Conservation (phyloP, 2,113 vertebrate species). For the Phoenicopterus ruber region DNA sequence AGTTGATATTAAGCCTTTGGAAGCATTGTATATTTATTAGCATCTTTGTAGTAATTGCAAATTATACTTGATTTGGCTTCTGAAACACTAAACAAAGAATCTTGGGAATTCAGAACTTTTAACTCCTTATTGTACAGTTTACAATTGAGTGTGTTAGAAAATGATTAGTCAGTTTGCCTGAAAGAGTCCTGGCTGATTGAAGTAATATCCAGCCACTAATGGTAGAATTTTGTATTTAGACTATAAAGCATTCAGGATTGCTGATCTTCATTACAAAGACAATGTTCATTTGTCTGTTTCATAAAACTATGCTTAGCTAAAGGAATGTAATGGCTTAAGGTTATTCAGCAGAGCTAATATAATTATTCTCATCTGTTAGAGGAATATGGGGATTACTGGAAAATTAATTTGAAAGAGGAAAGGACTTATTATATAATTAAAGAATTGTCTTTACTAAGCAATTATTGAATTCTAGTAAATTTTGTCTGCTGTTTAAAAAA, state of each 20-base stretch:
- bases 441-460: neutral
- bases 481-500: neutral
- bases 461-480: neutral
- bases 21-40: slow-evolving; percentile 3
- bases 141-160: neutral
- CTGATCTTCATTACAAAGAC: neutral
- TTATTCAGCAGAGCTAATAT: neutral
- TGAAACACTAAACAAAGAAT: neutral
- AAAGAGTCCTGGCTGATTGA: neutral
- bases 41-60: neutral
- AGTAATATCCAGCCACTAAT: neutral
- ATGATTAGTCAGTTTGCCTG: neutral
- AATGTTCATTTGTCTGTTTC: neutral
- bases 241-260: neutral
- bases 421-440: neutral
- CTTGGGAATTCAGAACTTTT: neutral
- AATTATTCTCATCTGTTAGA: neutral
- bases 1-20: neutral
- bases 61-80: neutral
- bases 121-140: neutral
- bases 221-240: neutral
- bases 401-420: slow-evolving; percentile 10
- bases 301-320: neutral
- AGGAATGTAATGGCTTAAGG: neutral
- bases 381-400: neutral